These are phyloP conservation scores for Heliconius charithonia DNA, from an alignment of 2,888 invertebrate genomes.

Conservation along the genomic window DNA sequence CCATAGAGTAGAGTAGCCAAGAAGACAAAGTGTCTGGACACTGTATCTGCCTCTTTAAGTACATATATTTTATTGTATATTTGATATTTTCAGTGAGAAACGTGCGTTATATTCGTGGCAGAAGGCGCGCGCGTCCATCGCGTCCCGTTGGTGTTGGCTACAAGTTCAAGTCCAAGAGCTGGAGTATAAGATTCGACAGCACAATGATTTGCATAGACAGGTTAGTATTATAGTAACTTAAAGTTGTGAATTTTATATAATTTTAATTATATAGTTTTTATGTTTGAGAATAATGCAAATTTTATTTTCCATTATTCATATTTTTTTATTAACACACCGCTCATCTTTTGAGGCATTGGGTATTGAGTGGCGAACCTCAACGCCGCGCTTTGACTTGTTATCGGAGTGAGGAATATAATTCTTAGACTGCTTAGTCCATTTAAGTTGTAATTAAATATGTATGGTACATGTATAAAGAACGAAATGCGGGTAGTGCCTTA, in stretches of 20 bases:
- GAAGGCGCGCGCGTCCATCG: slow-evolving; percentile 90
- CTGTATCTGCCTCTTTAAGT: background rate
- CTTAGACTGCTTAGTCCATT: too few species aligned
- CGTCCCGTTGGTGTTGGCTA: slow-evolving; percentile 95
- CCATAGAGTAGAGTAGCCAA: background rate
- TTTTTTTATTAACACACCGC: too few species aligned
- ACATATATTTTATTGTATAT: background rate
- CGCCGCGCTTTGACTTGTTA: too few species aligned
- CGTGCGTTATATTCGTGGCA: slow-evolving; percentile 93
- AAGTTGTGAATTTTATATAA: background rate
- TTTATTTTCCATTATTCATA: too few species aligned
- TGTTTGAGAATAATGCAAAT: too few species aligned
- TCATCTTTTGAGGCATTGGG: too few species aligned
- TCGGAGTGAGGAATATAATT: too few species aligned
- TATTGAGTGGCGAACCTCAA: too few species aligned
- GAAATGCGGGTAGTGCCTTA: too few species aligned
- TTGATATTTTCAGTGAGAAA: slow-evolving; percentile 86
- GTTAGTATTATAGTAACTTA: slow-evolving; percentile 50
- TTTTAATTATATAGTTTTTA: too few species aligned
- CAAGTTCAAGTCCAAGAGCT: slow-evolving; percentile 96
- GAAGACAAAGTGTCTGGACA: background rate
- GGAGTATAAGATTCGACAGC: slow-evolving; percentile 95
- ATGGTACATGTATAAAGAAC: too few species aligned
- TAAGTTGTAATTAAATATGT: too few species aligned
- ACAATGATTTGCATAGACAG: slow-evolving; percentile 90